Evolutionary conservation across 1,140 invertebrate genomes (phyloP), one percentile per base, ranked within the genome.

Genomic region (Lepidostoma basale): DNA sequence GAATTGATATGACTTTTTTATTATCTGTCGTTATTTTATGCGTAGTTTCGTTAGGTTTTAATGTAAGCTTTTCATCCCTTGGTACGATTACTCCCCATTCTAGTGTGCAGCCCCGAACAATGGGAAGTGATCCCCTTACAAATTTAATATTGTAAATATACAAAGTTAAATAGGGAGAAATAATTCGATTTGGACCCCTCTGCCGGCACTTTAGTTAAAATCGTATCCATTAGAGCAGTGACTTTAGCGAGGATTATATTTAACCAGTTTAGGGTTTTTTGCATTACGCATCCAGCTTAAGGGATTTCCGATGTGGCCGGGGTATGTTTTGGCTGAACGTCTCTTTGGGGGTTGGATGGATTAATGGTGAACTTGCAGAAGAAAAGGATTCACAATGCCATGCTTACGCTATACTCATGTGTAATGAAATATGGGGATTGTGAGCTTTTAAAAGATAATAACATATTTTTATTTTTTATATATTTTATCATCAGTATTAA

Each of bases 81-180:
- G 26, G 23, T 54, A n/a, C 14, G 49, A 30, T 63, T 47, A 22
- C 60, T 30, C 60, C 60, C 60, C 44, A 45, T 49, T 63, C 49
- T 63, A 47, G 30, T 42, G 49, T 65, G 14, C 45, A 54, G 22
- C 36, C 26, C 45, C 44, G 40, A 44, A 65, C 62, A 65, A 65
- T 65, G 47, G 62, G 30, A 62, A 10, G 26, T 23, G 58, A 45
- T 63, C 71, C 71, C 71, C 60, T 33, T 65, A 63, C 71, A 70
- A 73, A 73, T 73, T 73, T 73, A 73, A 73, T 73, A 73, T 73
- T 73, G 71, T 73, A 73, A 70, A 73, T 73, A 73, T 67, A 73
- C 68, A 73, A 70, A 70, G 71, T 73, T 73, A 70, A 73, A 73
- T 67, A 73, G 68, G 71, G 71, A 56, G 68, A 70, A 73, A 70